These are phyloP conservation scores for Heliocidaris tuberculata DNA, from an alignment of 35 echinoderm and acorn worm species.

Conservation along the genomic window DNA sequence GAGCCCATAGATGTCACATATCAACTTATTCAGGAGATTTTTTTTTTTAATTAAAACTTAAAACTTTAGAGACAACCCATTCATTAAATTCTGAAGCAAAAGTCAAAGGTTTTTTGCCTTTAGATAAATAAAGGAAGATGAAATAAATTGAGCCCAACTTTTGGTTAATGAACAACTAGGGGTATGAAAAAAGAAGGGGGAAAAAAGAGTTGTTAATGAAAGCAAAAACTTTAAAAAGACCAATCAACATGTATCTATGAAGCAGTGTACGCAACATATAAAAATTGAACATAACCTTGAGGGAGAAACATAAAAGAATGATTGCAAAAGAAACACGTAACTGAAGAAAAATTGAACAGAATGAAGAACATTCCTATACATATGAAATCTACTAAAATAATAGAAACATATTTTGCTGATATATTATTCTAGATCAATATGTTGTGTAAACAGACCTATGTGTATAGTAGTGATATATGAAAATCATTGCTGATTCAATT, in stretches of 20 bases:
- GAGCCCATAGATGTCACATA: no score
- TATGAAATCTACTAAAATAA: neutral
- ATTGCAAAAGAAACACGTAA: neutral
- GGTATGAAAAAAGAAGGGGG: neutral
- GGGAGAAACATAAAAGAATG: neutral
- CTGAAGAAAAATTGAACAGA: neutral
- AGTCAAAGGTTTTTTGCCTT: neutral
- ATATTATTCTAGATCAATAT: neutral
- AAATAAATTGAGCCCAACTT: neutral
- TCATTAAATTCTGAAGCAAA: neutral
- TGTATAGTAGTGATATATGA: neutral
- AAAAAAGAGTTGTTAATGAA: conserved; percentile 20
- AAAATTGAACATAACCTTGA: neutral
- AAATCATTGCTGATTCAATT: neutral
- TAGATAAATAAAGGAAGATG: neutral
- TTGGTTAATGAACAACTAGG: neutral
- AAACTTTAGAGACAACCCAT: neutral
- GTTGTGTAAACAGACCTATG: neutral
- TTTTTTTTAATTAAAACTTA: no score
- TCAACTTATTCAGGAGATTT: no score
- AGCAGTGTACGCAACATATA: conserved; percentile 20
- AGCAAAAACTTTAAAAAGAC: neutral
- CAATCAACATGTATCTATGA: neutral
- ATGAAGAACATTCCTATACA: neutral
- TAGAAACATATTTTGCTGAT: neutral